Base-by-base conservation (phyloP, 2,113 vertebrate species). In the Acrocephalus arundinaceus region DNA sequence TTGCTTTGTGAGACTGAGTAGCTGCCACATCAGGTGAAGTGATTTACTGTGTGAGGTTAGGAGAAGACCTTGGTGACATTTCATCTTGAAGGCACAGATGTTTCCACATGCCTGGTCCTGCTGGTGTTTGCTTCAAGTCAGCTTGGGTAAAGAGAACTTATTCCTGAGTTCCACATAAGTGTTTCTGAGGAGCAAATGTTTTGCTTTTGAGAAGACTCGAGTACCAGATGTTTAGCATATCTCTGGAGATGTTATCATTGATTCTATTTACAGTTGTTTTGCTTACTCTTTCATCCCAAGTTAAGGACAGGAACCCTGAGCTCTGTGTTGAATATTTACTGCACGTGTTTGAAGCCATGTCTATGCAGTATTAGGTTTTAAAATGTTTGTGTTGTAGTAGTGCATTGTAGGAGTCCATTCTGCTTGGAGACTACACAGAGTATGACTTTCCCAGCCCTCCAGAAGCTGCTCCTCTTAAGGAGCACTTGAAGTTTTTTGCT, bases 131-230 rank as follows among this genome's bases (percentile, higher is more conserved):
- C 16, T 1, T 85, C 19, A n/a, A 49, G 30, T 67, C 30, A 58
- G 16, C 63, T 84, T 2, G 2, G 66, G 28, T 89, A 20, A 75
- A 71, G 85, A 51, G 66, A 74, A 49, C 28, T 85, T 89, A 16
- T 7, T 90, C 22, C 54, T 48, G 61, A 83, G 46, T 57, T 61
- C 85, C 63, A 31, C 11, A 0, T 28, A 65, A 65, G 25, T 66
- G 58, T 55, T 93, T 86, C 65, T 86, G 72, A 58, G 68, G 62
- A 92, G 49, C n/a, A 82, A 76, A 70, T 58, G 39, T 80, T 94
- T 80, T 85, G 78, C 30, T 82, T 85, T 67, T 57, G 67, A n/a
- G 70, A 85, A 93, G 39, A 68, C 30, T 78, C 15, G n/a, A 62
- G 46, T 85, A 48, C 55, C 67, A 85, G 58, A 35, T 87, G 62